A percentile compares a stretch with the other conserved stretches of the same genome.
Conservation (phyloP, 2,797 vertebrate species). For the Taeniopygia guttata region DNA sequence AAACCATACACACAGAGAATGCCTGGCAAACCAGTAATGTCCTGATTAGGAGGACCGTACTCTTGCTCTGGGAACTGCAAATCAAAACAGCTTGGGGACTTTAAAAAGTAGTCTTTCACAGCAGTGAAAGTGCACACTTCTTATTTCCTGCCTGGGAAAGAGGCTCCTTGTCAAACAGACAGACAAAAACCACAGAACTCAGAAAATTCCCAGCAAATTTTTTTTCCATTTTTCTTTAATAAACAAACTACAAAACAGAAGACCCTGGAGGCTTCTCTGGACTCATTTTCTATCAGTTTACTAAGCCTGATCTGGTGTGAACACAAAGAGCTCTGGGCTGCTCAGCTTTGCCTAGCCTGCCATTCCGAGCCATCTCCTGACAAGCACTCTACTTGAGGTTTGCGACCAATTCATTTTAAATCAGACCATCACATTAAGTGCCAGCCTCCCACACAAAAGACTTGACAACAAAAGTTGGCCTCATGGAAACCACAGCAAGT, state of each 20-base stretch:
- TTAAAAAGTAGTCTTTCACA: not conserved
- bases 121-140: not conserved
- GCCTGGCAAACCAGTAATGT: not conserved
- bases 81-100: not conserved
- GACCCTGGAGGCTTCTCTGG: not conserved
- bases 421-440: slow-evolving; percentile 18
- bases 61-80: not conserved
- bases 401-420: not conserved
- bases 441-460: not conserved
- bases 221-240: not conserved
- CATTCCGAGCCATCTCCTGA: not conserved
- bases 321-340: not conserved
- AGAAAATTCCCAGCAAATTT: not conserved
- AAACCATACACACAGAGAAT: not conserved
- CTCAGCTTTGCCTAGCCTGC: not conserved
- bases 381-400: not conserved
- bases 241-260: not conserved
- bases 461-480: not conserved
- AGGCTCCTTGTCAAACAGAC: not conserved
- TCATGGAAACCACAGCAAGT: not conserved
- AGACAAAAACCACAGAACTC: not conserved
- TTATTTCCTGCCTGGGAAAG: not conserved
- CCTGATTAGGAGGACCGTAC: not conserved
- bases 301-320: not conserved
- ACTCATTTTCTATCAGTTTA: not conserved